These are phyloP conservation scores for Ammodramus savannarum DNA, from an alignment of 2,113 vertebrate species.

Conservation along the genomic window DNA sequence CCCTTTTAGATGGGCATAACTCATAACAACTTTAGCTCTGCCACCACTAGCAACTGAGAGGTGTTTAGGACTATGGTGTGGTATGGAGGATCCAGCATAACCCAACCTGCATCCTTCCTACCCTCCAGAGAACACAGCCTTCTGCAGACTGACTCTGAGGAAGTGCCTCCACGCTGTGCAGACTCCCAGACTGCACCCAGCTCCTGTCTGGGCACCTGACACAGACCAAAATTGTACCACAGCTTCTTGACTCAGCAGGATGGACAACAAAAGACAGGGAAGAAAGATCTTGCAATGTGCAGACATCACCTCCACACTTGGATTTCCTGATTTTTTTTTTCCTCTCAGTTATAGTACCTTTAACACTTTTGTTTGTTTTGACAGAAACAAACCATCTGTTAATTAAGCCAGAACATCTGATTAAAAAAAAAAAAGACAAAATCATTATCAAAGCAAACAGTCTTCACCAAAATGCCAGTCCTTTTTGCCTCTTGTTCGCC, in stretches of 20 bases:
- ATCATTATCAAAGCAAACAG: neutral
- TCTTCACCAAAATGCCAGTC: neutral
- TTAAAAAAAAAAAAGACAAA: neutral
- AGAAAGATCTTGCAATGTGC: neutral
- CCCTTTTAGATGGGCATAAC: neutral
- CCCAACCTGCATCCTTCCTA: neutral
- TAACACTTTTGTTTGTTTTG: neutral
- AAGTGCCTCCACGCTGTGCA: neutral
- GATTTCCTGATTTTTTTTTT: neutral
- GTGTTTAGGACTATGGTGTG: neutral
- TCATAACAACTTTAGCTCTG: neutral
- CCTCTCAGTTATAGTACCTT: neutral
- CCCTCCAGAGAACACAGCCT: neutral
- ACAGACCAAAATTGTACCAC: neutral
- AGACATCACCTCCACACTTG: neutral
- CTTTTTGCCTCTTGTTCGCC: neutral
- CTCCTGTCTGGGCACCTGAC: neutral
- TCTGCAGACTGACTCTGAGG: neutral
- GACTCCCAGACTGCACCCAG: neutral
- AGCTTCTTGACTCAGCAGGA: neutral
- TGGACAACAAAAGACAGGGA: neutral
- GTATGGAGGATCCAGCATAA: neutral
- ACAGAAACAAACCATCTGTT: neutral
- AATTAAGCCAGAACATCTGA: neutral
- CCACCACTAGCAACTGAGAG: neutral